These are phyloP conservation scores for Parnassius orleans DNA, from an alignment of 2,888 invertebrate genomes.

Conservation along the genomic window DNA sequence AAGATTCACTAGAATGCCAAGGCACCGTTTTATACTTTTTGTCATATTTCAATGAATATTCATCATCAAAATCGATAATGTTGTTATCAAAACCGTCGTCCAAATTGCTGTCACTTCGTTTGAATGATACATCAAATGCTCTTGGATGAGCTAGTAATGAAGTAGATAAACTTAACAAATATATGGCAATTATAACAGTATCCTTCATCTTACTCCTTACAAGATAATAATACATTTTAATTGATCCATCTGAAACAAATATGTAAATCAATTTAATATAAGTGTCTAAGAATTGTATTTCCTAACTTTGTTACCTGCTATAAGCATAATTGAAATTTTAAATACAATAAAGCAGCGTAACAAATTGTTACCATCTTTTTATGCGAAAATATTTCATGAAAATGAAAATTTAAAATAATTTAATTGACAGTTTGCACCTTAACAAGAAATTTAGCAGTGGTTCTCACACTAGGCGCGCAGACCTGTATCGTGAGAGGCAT, in stretches of 20 bases:
- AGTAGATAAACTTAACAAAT: constrained; percentile 46
- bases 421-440: no score
- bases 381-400: no score
- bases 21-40: constrained; percentile 57
- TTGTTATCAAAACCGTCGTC: constrained; percentile 60
- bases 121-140: constrained; percentile 45
- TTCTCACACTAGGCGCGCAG: no score
- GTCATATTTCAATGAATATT: constrained; percentile 59
- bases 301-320: no score
- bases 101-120: constrained; percentile 34
- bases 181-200: constrained; percentile 52
- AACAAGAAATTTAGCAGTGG: no score
- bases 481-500: no score
- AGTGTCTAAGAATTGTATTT: no score
- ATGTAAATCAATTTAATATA: neutral
- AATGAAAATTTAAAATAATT: no score
- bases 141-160: constrained; percentile 40
- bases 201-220: constrained; percentile 64
- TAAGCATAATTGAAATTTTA: no score
- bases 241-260: constrained; percentile 64
- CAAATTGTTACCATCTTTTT: no score
- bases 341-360: no score
- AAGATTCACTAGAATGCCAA: constrained; percentile 50
- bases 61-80: constrained; percentile 70
- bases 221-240: constrained; percentile 59